Evolutionary conservation across 2,797 vertebrate species (phyloP), one percentile per base, ranked within the genome.

Genomic region (Syncerus caffer): DNA sequence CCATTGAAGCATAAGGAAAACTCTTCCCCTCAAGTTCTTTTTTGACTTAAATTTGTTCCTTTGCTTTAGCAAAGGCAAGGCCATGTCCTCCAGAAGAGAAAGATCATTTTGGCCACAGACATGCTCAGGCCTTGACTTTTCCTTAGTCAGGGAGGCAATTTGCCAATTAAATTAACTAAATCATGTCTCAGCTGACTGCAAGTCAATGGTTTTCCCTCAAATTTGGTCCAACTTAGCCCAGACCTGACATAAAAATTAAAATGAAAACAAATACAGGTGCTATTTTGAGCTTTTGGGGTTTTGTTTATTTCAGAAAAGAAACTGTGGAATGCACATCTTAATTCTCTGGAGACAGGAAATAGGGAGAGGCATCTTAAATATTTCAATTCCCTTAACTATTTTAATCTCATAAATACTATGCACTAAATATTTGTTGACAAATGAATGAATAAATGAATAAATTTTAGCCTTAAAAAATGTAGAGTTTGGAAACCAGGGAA

Each of bases 281-380:
- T 15, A 34, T 4, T 29, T 58, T 74, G 58, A 87, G 9, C 34
- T 64, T 82, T 87, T 4, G 31, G 17, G 4, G 60, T 58, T 85
- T 82, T 87, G 12, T 89, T 92, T 89, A 55, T 82, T 82, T 87
- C 85, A 80, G 88, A 86, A n/a, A 90, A 79, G 74, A 78, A 89
- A 93, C 19, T 29, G 3, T 89, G 51, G 74, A 71, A n/a, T 15
- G 7, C 17, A 62, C 23, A 6, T 85, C 11, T 23, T 42, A 79
- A 58, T 57, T 86, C 19, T 67, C 71, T 57, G 34, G 55, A 78
- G 64, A 79, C 15, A 71, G 78, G 55, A 80, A 57, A 93, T 50
- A 80, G 15, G 25, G 57, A 90, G 38, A 90, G 23, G 14, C 16
- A 60, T 45, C 10, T 90, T 67, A 67, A 38, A 10, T 55, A 62